Percentiles rank a stretch among this genome's conserved stretches.
Conservation (phyloP, 2,888 invertebrate genomes). For the Synergus gifuensis region DNA sequence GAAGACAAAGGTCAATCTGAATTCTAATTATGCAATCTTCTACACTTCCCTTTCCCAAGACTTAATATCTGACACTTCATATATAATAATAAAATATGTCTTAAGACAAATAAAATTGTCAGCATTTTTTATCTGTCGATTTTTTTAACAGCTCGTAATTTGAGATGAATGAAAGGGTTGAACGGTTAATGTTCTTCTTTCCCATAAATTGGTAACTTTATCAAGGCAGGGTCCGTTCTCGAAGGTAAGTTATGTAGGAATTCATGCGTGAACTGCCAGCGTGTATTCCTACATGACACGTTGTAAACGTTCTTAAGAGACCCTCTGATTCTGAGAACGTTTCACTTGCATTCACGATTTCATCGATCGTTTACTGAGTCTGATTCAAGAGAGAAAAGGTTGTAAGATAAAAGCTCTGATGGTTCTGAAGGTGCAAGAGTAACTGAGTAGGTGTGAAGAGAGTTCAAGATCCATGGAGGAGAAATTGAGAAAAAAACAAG, state of each 20-base stretch:
- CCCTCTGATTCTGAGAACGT: constrained; percentile 19
- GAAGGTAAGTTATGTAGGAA: constrained; percentile 13
- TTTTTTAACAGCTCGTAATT: constrained; percentile 11
- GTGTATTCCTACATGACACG: constrained; percentile 14
- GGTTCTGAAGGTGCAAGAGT: constrained; percentile 21
- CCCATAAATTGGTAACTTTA: constrained; percentile 32
- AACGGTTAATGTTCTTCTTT: constrained; percentile 18
- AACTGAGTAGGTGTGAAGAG: constrained; percentile 35
- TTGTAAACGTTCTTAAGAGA: constrained; percentile 5
- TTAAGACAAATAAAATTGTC: neutral
- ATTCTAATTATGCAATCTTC: no score
- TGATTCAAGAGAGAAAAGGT: constrained; percentile 14
- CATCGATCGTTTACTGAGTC: neutral
- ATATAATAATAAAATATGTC: neutral
- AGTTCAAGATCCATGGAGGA: constrained; percentile 21
- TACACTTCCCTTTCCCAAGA: no score
- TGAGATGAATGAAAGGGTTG: constrained; percentile 11
- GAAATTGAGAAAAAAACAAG: constrained; percentile 25
- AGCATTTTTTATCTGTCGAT: neutral
- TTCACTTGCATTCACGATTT: constrained; percentile 21
- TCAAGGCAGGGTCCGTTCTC: neutral
- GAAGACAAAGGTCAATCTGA: no score
- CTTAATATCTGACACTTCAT: neutral
- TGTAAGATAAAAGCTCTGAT: constrained; percentile 14
- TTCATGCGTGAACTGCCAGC: constrained; percentile 9